phyloP scores from a whole-genome alignment of 2,888 invertebrate genomes.

The Hydrotaea cyrtoneurina region DNA sequence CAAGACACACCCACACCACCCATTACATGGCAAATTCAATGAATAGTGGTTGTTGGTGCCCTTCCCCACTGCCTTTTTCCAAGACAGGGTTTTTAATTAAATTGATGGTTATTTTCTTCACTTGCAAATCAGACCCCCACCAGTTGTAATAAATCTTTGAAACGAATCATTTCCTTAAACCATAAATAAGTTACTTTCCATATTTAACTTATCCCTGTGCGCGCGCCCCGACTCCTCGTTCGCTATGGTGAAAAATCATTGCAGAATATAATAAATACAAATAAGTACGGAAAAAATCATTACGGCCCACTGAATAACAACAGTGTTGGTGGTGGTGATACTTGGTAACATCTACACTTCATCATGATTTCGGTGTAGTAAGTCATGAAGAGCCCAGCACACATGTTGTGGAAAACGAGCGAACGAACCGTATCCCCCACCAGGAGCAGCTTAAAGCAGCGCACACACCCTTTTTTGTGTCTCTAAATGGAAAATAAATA shows the following conservation, averaged over 20 bases:
- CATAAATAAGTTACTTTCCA: conserved; percentile 64
- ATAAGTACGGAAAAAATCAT: conserved; percentile 41
- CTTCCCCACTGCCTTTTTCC: not conserved
- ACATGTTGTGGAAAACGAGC: conserved; percentile 3
- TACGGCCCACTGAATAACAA: conserved; percentile 46
- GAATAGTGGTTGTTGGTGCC: not conserved
- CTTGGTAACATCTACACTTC: conserved; percentile 34
- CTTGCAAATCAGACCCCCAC: conserved; percentile 25
- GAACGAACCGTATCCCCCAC: not conserved
- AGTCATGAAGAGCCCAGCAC: conserved; percentile 48
- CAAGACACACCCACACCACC: not conserved
- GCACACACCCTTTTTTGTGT: conserved; percentile 65
- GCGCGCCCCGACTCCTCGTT: not conserved
- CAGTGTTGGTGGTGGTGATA: conserved; percentile 4
- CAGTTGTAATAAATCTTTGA: conserved; percentile 58
- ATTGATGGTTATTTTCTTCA: conserved; percentile 60
- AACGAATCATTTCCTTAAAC: conserved; percentile 62
- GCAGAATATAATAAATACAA: conserved; percentile 40
- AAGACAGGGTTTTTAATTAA: conserved; percentile 52
- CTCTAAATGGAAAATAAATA: conserved; percentile 63
- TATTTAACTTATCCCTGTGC: conserved; percentile 33
- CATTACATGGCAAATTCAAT: not conserved
- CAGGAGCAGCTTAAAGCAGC: too few species aligned
- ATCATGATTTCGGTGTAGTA: conserved; percentile 37
- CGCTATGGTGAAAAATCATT: conserved; percentile 41